Evolutionary conservation across 1,140 invertebrate species (phyloP), one percentile per base, ranked within the genome.

Genomic region (Polypedilum vanderplanki): DNA sequence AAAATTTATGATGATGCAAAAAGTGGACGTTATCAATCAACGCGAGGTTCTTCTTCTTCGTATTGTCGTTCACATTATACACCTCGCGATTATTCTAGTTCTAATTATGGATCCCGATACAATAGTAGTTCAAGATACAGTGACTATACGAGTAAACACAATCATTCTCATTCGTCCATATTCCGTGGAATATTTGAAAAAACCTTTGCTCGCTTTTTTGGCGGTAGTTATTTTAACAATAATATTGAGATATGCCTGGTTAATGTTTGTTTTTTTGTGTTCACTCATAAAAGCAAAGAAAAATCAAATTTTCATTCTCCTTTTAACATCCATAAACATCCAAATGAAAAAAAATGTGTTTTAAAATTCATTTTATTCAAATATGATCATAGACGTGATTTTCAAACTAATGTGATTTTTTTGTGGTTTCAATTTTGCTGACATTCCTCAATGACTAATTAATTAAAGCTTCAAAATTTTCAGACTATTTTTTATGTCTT

Each of bases 1-100:
- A 70, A 70, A 70, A 70, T 70, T 20, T 70, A 70, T 70, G 65
- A 70, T 70, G 65, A 70, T 70, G 65, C 65, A 22, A 70, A 70
- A 22, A 70, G 65, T 70, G 65, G 65, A 9, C 65, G 65, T 10
- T 70, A 70, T 70, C 17, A 70, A 9, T 70, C 65, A 70, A 18
- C 65, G 9, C 17, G 18, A 22, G 20, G 65, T 70, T 70, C 65
- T 18, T 20, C 65, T 8, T 17, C 10, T 17, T 3, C 46, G 3
- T 70, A 70, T 18, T 20, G 17, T 70, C 17, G 65, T 9, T 70
- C 65, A 20, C 65, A 70, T 70, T 70, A 70, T 70, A n/a, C 17
- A 22, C 65, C 65, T 9, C 65, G 65, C 17, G 65, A 70, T 18
- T 70, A 70, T 22, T 57, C 46, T 57, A 18, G n/a, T n/a, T 20